Evolutionary conservation across 2,888 invertebrate genomes (phyloP).

Genomic region (Eutolmus rufibarbis): DNA sequence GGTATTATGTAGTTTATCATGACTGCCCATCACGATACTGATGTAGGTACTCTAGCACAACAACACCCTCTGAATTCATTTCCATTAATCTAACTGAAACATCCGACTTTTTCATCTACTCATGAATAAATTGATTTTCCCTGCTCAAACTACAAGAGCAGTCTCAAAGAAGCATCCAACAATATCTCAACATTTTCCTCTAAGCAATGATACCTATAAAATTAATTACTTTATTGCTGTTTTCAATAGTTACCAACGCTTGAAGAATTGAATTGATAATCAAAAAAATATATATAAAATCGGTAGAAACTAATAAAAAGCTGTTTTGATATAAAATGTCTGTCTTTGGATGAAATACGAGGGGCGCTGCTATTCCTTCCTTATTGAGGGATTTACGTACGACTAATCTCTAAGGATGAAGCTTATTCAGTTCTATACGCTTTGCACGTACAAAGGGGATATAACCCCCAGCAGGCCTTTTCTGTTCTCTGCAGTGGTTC

Average conservation of each 20-base stretch:
- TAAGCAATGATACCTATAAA: neutral
- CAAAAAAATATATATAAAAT: neutral
- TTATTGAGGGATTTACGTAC: neutral
- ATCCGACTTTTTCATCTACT: neutral
- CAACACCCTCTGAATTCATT: neutral
- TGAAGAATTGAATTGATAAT: too few species aligned
- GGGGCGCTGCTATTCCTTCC: neutral
- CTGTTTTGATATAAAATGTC: neutral
- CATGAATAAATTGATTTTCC: neutral
- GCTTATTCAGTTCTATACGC: neutral
- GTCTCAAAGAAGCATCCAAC: neutral
- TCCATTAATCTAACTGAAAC: neutral
- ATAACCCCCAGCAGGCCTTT: neutral
- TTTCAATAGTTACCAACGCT: neutral
- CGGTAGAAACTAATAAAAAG: neutral
- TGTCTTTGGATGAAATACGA: neutral
- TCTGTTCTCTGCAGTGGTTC: neutral
- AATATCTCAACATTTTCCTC: neutral
- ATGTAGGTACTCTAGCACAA: neutral
- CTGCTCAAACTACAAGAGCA: neutral
- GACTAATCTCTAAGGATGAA: neutral
- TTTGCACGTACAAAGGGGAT: neutral
- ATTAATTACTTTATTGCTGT: neutral
- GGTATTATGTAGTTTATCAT: neutral
- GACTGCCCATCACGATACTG: neutral